These are phyloP conservation scores for Hippocampus zosterae DNA, from an alignment of 2,113 vertebrate genomes.

Conservation along the genomic window DNA sequence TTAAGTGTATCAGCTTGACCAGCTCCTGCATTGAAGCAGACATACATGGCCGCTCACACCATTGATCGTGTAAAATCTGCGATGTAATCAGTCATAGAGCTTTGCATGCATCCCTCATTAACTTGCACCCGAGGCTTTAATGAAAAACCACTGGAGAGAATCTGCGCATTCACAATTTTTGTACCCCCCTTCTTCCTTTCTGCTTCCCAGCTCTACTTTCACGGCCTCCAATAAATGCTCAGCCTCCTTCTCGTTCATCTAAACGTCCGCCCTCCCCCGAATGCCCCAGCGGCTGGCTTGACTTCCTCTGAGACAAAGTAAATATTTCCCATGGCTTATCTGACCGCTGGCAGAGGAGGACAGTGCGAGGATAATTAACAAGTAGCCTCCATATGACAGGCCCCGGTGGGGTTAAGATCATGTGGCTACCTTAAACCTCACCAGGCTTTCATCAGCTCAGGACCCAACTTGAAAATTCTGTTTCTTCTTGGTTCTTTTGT, in stretches of 20 bases:
- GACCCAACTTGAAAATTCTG: not conserved
- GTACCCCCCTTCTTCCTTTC: constrained; percentile 17
- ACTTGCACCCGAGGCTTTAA: constrained; percentile 60
- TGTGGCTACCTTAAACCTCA: not conserved
- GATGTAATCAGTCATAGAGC: constrained; percentile 60
- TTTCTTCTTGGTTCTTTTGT: not conserved
- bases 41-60: constrained; percentile 9
- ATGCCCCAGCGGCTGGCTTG: constrained; percentile 42
- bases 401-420: not conserved
- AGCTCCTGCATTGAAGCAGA: constrained; percentile 16
- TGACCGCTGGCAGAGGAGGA: constrained; percentile 51
- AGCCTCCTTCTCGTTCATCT: constrained; percentile 56
- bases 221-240: constrained; percentile 43
- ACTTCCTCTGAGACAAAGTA: constrained; percentile 58
- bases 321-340: constrained; percentile 73
- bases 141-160: constrained; percentile 70
- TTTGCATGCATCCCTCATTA: constrained; percentile 65
- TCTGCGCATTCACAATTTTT: constrained; percentile 43
- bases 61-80: constrained; percentile 66
- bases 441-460: not conserved
- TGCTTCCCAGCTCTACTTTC: constrained; percentile 43
- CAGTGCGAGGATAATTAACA: constrained; percentile 56
- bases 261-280: constrained; percentile 11
- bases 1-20: constrained; percentile 21
- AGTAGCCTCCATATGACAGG: constrained; percentile 29